These are phyloP conservation scores for Sclerodermus sp. DNA, from an alignment of 2,888 invertebrate species.

Conservation along the genomic window DNA sequence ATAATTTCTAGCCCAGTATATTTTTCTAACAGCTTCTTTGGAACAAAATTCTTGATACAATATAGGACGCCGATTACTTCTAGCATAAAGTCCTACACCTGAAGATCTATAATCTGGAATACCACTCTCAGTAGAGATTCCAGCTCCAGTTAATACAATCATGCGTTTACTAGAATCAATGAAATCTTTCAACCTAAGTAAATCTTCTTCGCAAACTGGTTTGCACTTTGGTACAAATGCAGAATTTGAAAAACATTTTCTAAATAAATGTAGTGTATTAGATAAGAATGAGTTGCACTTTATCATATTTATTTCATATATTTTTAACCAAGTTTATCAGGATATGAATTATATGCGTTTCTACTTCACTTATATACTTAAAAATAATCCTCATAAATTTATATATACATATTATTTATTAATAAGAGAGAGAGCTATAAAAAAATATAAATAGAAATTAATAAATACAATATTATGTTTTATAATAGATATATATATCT, in stretches of 20 bases:
- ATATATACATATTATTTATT: too few relatives aligned
- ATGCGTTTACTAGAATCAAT: slow-evolving; percentile 62
- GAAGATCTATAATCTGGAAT: slow-evolving; percentile 94
- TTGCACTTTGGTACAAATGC: slow-evolving; percentile 75
- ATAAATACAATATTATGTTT: too few relatives aligned
- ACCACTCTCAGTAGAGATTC: slow-evolving; percentile 95
- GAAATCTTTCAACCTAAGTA: slow-evolving; percentile 65
- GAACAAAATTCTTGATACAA: slow-evolving; percentile 83
- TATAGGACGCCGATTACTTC: slow-evolving; percentile 81
- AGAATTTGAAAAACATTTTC: slow-evolving; percentile 22
- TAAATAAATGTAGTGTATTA: too few relatives aligned
- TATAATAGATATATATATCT: too few relatives aligned
- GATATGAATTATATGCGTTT: too few relatives aligned
- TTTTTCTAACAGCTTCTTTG: slow-evolving; percentile 67
- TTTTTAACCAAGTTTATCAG: too few relatives aligned
- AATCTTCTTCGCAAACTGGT: slow-evolving; percentile 66
- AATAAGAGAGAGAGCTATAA: too few relatives aligned
- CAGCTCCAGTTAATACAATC: slow-evolving; percentile 87
- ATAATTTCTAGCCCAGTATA: slow-evolving; percentile 97
- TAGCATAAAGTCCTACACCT: slow-evolving; percentile 88
- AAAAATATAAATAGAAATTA: too few relatives aligned
- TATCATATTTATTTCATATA: too few relatives aligned
- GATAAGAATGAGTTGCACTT: too few relatives aligned
- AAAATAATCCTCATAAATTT: too few relatives aligned
- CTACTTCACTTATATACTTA: too few relatives aligned